phyloP scores from a whole-genome alignment of 92 coral and sea anemone genomes.

The Bergia puertoricense region DNA sequence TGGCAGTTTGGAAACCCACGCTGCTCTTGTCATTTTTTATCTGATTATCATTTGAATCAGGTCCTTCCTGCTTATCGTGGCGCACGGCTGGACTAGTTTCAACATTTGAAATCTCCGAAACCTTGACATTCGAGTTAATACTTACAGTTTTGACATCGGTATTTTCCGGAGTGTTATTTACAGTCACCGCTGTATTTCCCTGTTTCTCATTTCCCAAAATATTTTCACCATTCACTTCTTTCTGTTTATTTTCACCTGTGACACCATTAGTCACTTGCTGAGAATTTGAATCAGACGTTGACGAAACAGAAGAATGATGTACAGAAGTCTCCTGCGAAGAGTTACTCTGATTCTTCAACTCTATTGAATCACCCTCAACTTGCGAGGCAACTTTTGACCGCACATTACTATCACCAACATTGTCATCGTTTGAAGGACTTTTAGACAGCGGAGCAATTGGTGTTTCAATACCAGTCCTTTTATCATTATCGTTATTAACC shows the following conservation, averaged over 20 bases:
- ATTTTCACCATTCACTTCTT: neutral
- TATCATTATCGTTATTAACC: constrained; percentile 45
- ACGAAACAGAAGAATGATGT: neutral
- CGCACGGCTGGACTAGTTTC: neutral
- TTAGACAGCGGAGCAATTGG: constrained; percentile 72
- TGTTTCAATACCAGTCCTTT: constrained; percentile 80
- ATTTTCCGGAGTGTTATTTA: neutral
- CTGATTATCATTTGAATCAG: constrained; percentile 46
- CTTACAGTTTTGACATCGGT: neutral
- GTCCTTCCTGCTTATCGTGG: constrained; percentile 26
- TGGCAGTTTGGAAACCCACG: constrained; percentile 4
- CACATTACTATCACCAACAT: constrained; percentile 52
- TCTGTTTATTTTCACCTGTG: constrained; percentile 13
- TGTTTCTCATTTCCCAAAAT: constrained; percentile 29
- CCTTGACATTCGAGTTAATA: neutral
- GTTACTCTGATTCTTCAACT: neutral
- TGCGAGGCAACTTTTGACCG: constrained; percentile 77
- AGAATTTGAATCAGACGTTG: constrained; percentile 5
- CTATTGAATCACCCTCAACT: constrained; percentile 37
- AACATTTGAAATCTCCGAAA: constrained; percentile 8
- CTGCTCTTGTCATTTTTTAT: neutral
- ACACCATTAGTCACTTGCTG: constrained; percentile 2
- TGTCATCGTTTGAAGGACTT: constrained; percentile 23
- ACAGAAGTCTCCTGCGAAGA: constrained; percentile 17
- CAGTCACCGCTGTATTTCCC: neutral